Evolutionary conservation across 2,797 vertebrate genomes (phyloP).

Genomic region (Chelmon rostratus): DNA sequence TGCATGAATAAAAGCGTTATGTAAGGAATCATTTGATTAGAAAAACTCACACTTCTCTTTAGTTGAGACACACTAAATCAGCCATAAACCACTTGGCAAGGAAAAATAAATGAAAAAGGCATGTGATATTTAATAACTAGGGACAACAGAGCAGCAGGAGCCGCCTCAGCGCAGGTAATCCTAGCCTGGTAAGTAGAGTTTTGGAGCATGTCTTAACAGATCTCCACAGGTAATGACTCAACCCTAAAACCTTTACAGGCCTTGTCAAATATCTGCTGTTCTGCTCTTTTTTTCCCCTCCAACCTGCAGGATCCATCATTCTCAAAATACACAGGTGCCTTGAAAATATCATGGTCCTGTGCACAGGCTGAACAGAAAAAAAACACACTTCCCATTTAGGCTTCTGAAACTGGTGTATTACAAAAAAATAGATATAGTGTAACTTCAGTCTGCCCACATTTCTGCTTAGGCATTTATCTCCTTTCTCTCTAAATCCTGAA

Average conservation of each 20-base stretch:
- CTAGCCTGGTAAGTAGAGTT: constrained; percentile 66
- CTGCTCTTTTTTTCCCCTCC: constrained; percentile 30
- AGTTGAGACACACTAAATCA: constrained; percentile 21
- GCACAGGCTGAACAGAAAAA: constrained; percentile 52
- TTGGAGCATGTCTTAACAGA: constrained; percentile 74
- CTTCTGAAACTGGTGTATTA: constrained; percentile 86
- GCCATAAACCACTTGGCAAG: constrained; percentile 38
- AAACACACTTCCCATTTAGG: constrained; percentile 72
- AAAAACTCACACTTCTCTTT: constrained; percentile 27
- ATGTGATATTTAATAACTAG: constrained; percentile 49
- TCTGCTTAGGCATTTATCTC: constrained; percentile 94
- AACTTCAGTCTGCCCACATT: constrained; percentile 87
- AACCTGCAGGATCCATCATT: constrained; percentile 77
- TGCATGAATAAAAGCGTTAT: constrained; percentile 45
- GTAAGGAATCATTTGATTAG: constrained; percentile 46
- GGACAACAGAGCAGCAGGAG: constrained; percentile 39
- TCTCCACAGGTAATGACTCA: constrained; percentile 79
- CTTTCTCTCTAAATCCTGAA: constrained; percentile 97
- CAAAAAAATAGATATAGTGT: constrained; percentile 83
- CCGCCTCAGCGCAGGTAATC: constrained; percentile 55
- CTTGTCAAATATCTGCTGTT: constrained; percentile 72
- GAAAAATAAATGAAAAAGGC: constrained; percentile 45
- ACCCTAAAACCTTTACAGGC: constrained; percentile 78
- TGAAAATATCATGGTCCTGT: constrained; percentile 72
- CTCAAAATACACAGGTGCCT: constrained; percentile 77